A percentile compares a stretch with the other conserved stretches of the same genome.
These are phyloP conservation scores for Apis laboriosa DNA, from an alignment of 1,140 invertebrate species.

Conservation along the genomic window DNA sequence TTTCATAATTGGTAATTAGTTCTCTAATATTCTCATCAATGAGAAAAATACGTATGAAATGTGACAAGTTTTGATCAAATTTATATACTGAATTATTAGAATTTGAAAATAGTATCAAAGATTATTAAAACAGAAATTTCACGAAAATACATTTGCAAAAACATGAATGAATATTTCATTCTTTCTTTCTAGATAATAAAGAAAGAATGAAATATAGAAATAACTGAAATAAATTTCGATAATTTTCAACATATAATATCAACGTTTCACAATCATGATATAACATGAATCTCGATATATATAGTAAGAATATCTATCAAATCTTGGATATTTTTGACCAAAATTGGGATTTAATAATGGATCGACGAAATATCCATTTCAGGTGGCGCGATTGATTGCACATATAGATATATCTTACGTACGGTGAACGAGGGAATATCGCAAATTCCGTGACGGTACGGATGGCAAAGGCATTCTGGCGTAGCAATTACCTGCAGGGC, in stretches of 20 bases:
- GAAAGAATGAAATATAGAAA: not conserved
- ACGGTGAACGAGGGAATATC: constrained; percentile 54
- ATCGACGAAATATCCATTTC: constrained; percentile 11
- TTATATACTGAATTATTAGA: no score
- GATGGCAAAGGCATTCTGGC: constrained; percentile 61
- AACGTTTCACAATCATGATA: not conserved
- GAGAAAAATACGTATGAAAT: not conserved
- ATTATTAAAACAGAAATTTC: not conserved
- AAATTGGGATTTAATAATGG: not conserved
- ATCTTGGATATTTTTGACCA: not conserved
- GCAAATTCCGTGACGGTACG: constrained; percentile 50
- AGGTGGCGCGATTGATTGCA: not conserved
- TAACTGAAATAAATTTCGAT: not conserved
- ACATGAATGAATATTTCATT: no score
- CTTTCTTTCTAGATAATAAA: not conserved
- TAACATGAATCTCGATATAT: no score
- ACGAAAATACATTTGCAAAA: not conserved
- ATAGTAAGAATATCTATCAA: no score
- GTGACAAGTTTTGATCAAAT: not conserved
- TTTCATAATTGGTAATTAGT: not conserved
- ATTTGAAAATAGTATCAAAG: no score
- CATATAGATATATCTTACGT: constrained; percentile 44
- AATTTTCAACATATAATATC: not conserved
- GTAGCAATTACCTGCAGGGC: constrained; percentile 61
- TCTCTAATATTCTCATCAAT: not conserved